phyloP scores from a whole-genome alignment of 2,113 vertebrate species.

The Macheiramphus alcinus region DNA sequence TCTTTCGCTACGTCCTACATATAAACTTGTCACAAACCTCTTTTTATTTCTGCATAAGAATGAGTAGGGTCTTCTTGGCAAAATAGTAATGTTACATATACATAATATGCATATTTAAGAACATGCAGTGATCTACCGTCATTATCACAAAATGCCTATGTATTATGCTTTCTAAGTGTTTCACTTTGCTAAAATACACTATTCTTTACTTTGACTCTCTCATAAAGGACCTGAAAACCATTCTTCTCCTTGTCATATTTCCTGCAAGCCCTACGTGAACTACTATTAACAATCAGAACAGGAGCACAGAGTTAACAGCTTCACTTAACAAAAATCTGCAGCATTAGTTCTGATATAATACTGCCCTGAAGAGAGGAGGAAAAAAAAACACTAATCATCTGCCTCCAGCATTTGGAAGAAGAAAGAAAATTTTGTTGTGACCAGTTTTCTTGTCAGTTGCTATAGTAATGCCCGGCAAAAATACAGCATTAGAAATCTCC shows the following conservation, averaged over 20 bases:
- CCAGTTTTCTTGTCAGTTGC: neutral
- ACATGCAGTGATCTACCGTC: neutral
- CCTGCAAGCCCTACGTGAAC: neutral
- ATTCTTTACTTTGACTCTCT: neutral
- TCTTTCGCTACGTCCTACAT: neutral
- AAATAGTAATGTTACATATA: neutral
- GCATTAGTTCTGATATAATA: neutral
- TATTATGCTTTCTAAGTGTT: neutral
- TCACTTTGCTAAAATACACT: neutral
- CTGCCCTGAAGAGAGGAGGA: neutral
- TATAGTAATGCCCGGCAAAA: neutral
- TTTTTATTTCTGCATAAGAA: neutral
- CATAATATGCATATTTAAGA: neutral
- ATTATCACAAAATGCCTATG: neutral
- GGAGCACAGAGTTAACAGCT: neutral
- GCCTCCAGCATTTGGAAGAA: neutral
- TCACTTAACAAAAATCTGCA: neutral
- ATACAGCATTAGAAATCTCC: neutral
- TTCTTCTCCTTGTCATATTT: neutral
- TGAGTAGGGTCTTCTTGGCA: neutral
- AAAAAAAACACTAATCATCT: neutral
- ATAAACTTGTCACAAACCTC: neutral
- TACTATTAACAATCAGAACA: neutral
- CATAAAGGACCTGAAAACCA: neutral
- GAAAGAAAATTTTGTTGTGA: neutral